Percentiles rank a stretch among this genome's conserved stretches.
phyloP scores from a whole-genome alignment of 2,797 vertebrate genomes.

The Falco peregrinus region DNA sequence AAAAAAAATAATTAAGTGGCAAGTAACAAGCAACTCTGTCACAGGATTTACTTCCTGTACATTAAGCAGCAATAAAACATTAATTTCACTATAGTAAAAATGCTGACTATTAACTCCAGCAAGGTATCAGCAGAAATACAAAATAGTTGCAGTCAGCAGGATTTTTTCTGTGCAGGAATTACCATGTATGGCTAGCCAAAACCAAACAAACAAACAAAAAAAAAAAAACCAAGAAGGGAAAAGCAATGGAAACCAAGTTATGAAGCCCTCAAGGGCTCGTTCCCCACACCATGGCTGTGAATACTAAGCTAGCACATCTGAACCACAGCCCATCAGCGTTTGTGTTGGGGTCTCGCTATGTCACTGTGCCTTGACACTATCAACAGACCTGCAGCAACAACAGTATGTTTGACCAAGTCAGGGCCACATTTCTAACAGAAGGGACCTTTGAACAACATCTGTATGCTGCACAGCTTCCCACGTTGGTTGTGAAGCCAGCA shows the following conservation, averaged over 20 bases:
- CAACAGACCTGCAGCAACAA: background rate
- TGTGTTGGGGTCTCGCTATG: rapidly evolving
- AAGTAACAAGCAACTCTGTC: conserved; percentile 24
- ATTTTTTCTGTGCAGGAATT: background rate
- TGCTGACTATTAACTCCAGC: conserved; percentile 27
- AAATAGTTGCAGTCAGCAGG: conserved; percentile 16
- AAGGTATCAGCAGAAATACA: conserved; percentile 27
- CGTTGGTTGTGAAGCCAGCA: background rate
- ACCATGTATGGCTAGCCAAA: background rate
- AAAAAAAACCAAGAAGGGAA: background rate
- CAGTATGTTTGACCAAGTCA: background rate
- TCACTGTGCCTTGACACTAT: background rate
- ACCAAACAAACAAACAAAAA: no score
- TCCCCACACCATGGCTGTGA: rapidly evolving
- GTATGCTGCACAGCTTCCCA: no score
- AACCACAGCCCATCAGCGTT: background rate
- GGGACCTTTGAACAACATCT: background rate
- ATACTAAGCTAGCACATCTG: background rate
- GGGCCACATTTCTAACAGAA: background rate
- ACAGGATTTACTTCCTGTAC: conserved; percentile 23
- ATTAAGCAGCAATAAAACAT: conserved; percentile 40
- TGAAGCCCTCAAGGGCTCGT: background rate
- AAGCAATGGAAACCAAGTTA: background rate
- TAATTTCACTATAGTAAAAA: conserved; percentile 39
- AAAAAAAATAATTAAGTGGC: background rate